Percentiles rank a stretch among this genome's conserved stretches.
These are phyloP conservation scores for Microcebus murinus DNA, from an alignment of 2,113 vertebrate genomes.

Conservation along the genomic window DNA sequence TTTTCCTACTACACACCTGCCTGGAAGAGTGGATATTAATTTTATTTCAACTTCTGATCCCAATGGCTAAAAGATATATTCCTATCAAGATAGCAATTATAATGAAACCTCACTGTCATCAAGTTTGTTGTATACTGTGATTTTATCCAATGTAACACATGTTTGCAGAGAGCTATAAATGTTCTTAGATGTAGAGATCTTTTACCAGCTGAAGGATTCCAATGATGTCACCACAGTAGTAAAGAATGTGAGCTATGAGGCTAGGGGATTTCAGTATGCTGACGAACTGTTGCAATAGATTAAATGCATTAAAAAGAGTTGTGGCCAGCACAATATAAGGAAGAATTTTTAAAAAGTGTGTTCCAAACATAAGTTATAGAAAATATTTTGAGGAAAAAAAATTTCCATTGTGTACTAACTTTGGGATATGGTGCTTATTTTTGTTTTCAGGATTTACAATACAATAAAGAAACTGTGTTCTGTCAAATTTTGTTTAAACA, in stretches of 20 bases:
- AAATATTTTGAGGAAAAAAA: not conserved
- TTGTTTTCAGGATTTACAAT: slow-evolving; percentile 14
- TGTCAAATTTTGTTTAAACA: slow-evolving; percentile 1
- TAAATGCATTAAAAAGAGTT: not conserved
- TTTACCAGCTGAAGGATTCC: not conserved
- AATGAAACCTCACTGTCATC: not conserved
- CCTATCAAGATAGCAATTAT: not conserved
- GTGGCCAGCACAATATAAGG: not conserved
- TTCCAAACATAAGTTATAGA: slow-evolving; percentile 18
- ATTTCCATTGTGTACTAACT: not conserved
- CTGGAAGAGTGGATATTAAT: not conserved
- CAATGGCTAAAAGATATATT: not conserved
- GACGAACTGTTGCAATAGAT: not conserved
- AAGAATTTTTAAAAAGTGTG: not conserved
- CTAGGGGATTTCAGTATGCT: not conserved
- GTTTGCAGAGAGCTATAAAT: not conserved
- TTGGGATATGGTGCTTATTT: not conserved
- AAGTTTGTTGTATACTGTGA: not conserved
- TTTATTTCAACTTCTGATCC: slow-evolving; percentile 6
- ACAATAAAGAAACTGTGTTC: not conserved
- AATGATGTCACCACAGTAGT: not conserved
- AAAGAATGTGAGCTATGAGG: not conserved
- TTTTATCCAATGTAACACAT: not conserved
- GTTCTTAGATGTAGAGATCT: not conserved
- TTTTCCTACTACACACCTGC: not conserved